phyloP scores from a whole-genome alignment of 2,797 vertebrate genomes.

The Coracias cyanogaster region DNA sequence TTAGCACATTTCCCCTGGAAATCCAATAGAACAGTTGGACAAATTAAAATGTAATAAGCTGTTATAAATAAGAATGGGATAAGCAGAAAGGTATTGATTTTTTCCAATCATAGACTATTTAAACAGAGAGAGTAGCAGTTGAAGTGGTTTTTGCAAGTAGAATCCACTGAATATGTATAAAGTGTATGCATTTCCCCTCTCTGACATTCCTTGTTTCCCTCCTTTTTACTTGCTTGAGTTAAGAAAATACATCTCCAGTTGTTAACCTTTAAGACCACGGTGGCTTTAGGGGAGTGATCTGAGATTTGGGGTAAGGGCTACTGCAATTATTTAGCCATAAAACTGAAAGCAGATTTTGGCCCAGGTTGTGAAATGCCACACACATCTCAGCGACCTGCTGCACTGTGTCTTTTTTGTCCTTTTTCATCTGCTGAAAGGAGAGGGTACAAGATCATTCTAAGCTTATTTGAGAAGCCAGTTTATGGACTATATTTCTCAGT shows the following conservation, averaged over 20 bases:
- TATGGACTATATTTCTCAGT: background rate
- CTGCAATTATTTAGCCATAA: background rate
- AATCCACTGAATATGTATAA: background rate
- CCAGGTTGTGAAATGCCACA: background rate
- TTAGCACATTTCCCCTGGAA: background rate
- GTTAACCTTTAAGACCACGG: background rate
- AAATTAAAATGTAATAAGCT: slow-evolving; percentile 17
- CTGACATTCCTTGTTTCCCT: background rate
- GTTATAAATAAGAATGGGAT: slow-evolving; percentile 15
- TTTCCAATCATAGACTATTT: background rate
- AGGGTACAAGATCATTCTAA: background rate
- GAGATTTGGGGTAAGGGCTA: background rate
- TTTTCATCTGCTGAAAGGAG: background rate
- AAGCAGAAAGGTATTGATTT: slow-evolving; percentile 4
- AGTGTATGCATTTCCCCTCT: background rate
- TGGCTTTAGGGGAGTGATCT: background rate
- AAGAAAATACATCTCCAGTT: background rate
- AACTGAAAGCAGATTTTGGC: background rate
- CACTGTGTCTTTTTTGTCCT: background rate
- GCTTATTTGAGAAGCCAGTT: background rate
- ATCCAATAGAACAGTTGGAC: background rate
- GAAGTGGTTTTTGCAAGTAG: background rate
- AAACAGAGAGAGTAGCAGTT: background rate
- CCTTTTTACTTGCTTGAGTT: background rate
- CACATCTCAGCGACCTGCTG: background rate